These are phyloP conservation scores for Synanthedon vespiformis DNA, from an alignment of 2,888 invertebrate genomes.

Conservation along the genomic window DNA sequence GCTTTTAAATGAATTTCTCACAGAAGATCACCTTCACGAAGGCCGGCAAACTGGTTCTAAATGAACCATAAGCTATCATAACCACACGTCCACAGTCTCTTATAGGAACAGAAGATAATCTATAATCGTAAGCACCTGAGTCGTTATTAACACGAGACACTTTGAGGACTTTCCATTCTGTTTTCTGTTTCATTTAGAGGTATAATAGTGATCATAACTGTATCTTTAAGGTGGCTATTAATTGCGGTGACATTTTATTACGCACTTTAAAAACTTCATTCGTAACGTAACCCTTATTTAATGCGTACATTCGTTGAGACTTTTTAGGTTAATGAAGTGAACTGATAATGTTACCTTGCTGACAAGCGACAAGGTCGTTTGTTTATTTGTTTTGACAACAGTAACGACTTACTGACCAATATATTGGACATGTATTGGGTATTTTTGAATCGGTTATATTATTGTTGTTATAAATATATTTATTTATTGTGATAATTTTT, in stretches of 20 bases:
- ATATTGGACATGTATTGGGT: no score
- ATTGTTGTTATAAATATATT: no score
- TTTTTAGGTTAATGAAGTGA: constrained; percentile 32
- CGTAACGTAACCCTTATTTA: constrained; percentile 5
- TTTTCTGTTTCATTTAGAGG: no score
- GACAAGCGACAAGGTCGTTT: constrained; percentile 22
- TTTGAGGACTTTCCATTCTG: no score
- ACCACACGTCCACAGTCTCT: constrained; percentile 9
- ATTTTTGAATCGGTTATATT: no score
- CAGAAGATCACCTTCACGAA: constrained; percentile 31
- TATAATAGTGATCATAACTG: no score
- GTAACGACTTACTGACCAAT: no score
- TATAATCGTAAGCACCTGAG: no score
- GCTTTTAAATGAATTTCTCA: constrained; percentile 17
- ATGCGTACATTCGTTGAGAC: constrained; percentile 2
- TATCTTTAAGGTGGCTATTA: constrained; percentile 28
- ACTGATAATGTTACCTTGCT: constrained; percentile 24
- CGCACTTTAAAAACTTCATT: neutral
- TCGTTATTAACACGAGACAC: no score
- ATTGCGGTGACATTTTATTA: constrained; percentile 26
- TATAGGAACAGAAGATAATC: no score
- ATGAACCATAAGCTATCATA: constrained; percentile 23
- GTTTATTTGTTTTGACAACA: constrained; percentile 15
- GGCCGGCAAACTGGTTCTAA: constrained; percentile 37
- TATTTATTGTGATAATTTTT: no score